These are phyloP conservation scores for Meteorus sp. DNA, from an alignment of 1,140 invertebrate species.

Conservation along the genomic window DNA sequence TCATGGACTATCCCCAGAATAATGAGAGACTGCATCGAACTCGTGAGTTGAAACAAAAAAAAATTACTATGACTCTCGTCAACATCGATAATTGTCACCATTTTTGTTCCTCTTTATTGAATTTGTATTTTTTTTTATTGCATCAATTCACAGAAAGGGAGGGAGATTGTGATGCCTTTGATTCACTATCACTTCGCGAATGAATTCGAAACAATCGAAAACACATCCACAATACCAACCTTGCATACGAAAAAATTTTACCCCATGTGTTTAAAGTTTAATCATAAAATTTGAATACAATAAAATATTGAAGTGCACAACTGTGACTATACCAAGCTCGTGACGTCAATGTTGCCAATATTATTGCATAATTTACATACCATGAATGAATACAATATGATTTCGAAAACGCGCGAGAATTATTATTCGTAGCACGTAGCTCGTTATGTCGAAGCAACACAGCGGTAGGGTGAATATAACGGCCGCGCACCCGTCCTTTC, in stretches of 20 bases:
- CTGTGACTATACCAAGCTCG: background rate
- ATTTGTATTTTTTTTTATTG: too few relatives aligned
- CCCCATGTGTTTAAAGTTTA: background rate
- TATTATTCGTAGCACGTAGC: constrained; percentile 18
- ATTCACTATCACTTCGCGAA: too few relatives aligned
- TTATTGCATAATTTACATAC: constrained; percentile 3
- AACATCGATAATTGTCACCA: too few relatives aligned
- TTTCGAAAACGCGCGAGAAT: background rate
- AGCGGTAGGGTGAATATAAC: constrained; percentile 6
- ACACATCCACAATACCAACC: too few relatives aligned
- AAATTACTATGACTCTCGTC: too few relatives aligned
- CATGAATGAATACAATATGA: background rate
- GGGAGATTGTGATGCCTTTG: too few relatives aligned
- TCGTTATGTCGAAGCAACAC: constrained; percentile 20
- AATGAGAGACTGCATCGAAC: constrained; percentile 18
- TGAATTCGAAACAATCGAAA: too few relatives aligned
- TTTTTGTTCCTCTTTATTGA: too few relatives aligned
- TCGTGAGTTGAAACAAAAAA: too few relatives aligned
- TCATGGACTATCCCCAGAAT: constrained; percentile 15
- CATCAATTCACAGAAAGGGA: too few relatives aligned
- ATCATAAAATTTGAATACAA: background rate
- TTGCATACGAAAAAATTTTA: too few relatives aligned
- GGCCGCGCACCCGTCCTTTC: too few relatives aligned
- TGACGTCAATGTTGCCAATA: background rate
- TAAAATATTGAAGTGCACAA: background rate